phyloP scores from a whole-genome alignment of 1,140 invertebrate species.

The Oreohelix idahoensis region DNA sequence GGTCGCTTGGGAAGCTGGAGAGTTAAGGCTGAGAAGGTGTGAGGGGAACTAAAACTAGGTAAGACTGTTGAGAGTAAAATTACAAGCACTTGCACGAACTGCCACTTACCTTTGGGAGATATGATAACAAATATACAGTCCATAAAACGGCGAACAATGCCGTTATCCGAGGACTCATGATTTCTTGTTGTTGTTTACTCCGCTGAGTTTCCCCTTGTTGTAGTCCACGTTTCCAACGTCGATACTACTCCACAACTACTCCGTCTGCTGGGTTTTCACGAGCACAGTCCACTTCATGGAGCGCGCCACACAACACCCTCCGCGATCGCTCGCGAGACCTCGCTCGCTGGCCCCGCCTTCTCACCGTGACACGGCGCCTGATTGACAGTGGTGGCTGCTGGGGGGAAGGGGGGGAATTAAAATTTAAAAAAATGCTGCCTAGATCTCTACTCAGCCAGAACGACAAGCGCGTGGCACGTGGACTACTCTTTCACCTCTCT shows the following conservation, averaged over 20 bases:
- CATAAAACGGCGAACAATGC: slow-evolving; percentile 19
- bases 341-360: neutral
- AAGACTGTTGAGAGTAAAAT: too few relatives aligned
- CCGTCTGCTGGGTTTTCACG: neutral
- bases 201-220: too few relatives aligned
- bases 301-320: neutral
- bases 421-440: neutral
- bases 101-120: neutral
- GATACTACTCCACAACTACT: neutral
- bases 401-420: neutral
- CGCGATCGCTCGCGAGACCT: neutral
- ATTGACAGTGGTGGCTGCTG: slow-evolving; percentile 23
- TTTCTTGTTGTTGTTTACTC: neutral
- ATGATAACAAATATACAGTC: slow-evolving; percentile 7
- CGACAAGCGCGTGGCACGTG: slow-evolving; percentile 11
- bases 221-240: too few relatives aligned
- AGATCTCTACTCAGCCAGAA: neutral
- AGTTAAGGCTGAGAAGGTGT: neutral
- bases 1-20: neutral
- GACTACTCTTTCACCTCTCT: neutral
- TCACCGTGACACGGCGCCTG: neutral
- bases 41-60: neutral
- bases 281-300: neutral
- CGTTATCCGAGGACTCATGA: neutral
- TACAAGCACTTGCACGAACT: neutral